Evolutionary conservation across 2,113 vertebrate genomes (phyloP).

Genomic region (Caretta caretta): DNA sequence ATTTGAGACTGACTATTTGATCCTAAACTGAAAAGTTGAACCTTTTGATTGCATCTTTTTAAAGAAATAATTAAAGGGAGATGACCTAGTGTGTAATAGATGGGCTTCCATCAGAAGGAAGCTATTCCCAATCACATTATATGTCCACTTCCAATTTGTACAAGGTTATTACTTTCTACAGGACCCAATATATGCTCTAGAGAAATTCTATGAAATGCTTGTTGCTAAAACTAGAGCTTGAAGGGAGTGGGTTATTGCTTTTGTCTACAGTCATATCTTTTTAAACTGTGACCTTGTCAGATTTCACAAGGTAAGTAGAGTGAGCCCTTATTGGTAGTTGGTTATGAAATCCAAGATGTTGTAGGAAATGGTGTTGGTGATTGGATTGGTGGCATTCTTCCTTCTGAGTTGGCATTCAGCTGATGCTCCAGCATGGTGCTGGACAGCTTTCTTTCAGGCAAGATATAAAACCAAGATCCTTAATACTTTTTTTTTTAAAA

Average conservation of each 20-base stretch:
- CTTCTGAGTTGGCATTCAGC: neutral
- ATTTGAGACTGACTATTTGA: neutral
- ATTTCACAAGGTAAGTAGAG: neutral
- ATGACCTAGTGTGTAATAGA: neutral
- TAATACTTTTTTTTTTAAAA: neutral
- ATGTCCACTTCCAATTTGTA: slow-evolving; percentile 32
- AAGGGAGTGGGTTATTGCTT: neutral
- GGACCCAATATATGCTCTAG: neutral
- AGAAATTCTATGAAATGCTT: neutral
- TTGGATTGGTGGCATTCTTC: neutral
- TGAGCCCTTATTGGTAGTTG: accelerated
- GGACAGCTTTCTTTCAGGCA: neutral
- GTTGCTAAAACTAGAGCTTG: neutral
- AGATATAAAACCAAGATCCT: neutral
- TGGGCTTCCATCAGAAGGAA: slow-evolving; percentile 1
- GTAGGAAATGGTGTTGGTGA: neutral
- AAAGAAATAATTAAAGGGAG: slow-evolving; percentile 51
- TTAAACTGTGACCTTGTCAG: neutral
- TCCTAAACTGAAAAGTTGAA: slow-evolving; percentile 2
- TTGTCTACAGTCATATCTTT: neutral
- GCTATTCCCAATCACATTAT: neutral
- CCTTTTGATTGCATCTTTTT: slow-evolving; percentile 29
- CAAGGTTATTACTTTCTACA: neutral
- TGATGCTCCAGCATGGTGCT: accelerated
- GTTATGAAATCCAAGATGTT: neutral